These are phyloP conservation scores for Spatula clypeata DNA, from an alignment of 2,797 vertebrate species.

Conservation along the genomic window DNA sequence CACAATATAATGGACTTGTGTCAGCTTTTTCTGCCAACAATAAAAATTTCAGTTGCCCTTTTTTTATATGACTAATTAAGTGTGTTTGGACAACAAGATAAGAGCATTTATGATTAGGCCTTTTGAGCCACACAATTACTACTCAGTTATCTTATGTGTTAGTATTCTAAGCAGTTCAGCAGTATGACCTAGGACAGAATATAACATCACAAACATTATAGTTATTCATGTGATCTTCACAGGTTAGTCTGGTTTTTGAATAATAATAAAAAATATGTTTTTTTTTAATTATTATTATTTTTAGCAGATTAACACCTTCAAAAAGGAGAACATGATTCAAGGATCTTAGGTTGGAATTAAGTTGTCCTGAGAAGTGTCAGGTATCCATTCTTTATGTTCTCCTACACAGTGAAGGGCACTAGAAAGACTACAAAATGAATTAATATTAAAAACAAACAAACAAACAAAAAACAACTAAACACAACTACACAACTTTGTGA, in stretches of 20 bases:
- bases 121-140: background rate
- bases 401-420: background rate
- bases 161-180: background rate
- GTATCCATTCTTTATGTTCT: background rate
- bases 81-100: background rate
- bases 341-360: background rate
- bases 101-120: background rate
- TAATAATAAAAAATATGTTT: background rate
- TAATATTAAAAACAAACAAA: background rate
- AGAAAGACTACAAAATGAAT: background rate
- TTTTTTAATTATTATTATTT: too few species aligned
- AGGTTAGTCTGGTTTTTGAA: background rate
- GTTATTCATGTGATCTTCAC: background rate
- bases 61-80: slow-evolving; percentile 6
- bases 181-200: background rate
- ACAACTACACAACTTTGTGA: background rate
- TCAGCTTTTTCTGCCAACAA: background rate
- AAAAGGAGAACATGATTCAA: background rate
- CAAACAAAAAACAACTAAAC: too few species aligned
- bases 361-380: background rate
- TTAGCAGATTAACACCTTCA: background rate
- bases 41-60: background rate
- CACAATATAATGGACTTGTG: background rate
- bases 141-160: background rate
- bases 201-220: background rate